These are phyloP conservation scores for Macrochelys suwanniensis DNA, from an alignment of 2,797 vertebrate genomes.

Conservation along the genomic window DNA sequence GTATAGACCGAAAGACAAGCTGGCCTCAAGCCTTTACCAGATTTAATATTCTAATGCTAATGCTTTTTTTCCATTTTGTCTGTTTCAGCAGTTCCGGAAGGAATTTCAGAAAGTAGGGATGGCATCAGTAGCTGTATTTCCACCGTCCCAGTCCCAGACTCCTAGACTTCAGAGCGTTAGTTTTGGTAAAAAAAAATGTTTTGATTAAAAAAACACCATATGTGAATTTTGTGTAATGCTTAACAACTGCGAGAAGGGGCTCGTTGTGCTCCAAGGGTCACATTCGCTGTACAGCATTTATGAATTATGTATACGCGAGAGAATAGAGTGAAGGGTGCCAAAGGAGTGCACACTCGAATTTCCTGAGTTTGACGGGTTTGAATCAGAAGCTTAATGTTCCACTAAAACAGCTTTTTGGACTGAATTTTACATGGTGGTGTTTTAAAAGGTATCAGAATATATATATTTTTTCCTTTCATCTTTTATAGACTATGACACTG, in stretches of 20 bases:
- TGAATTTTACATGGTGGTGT: not conserved
- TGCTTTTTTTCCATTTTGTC: not conserved
- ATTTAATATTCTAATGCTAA: not conserved
- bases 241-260: not conserved
- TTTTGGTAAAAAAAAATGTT: not conserved
- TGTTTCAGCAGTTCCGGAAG: constrained; percentile 4
- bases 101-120: not conserved
- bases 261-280: not conserved
- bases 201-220: not conserved
- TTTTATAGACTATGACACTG: not conserved
- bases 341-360: not conserved
- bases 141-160: not conserved
- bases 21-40: not conserved
- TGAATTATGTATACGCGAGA: not conserved
- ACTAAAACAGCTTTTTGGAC: not conserved
- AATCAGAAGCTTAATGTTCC: not conserved
- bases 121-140: not conserved
- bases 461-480: not conserved
- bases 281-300: not conserved
- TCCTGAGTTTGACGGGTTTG: not conserved
- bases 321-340: not conserved
- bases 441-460: not conserved
- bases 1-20: not conserved
- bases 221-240: not conserved
- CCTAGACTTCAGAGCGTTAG: not conserved